A percentile compares a stretch with the other conserved stretches of the same genome.
Conservation (phyloP, 1,140 invertebrate species). For the Hirudo medicinalis region DNA sequence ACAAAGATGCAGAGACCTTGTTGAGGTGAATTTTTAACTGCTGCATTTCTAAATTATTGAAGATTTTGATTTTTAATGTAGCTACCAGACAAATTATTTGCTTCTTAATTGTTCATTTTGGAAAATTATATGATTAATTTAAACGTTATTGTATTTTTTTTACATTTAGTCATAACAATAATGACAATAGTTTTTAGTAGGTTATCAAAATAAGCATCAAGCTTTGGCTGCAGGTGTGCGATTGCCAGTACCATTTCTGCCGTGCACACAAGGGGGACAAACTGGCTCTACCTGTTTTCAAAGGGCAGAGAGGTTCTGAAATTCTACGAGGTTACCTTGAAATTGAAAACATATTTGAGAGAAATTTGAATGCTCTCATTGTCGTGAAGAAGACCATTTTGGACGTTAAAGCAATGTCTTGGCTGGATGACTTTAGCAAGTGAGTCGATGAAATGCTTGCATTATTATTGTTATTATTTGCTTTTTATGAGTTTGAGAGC, state of each 20-base stretch:
- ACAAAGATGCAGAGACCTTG: slow-evolving; percentile 64
- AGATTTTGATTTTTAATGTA: too few relatives aligned
- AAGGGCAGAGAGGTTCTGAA: slow-evolving; percentile 48
- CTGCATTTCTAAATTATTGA: too few relatives aligned
- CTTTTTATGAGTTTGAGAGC: not conserved
- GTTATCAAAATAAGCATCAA: too few relatives aligned
- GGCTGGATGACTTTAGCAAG: slow-evolving; percentile 61
- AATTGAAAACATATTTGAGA: slow-evolving; percentile 59
- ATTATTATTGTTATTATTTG: slow-evolving; percentile 9
- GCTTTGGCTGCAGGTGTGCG: slow-evolving; percentile 45
- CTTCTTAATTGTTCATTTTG: too few relatives aligned
- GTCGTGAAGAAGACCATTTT: slow-evolving; percentile 51
- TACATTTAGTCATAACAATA: too few relatives aligned
- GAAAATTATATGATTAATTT: too few relatives aligned
- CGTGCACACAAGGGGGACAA: slow-evolving; percentile 38
- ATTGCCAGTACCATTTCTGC: slow-evolving; percentile 44
- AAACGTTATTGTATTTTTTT: too few relatives aligned
- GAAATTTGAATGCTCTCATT: slow-evolving; percentile 51
- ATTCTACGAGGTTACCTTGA: slow-evolving; percentile 57
- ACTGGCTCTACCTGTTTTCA: slow-evolving; percentile 40
- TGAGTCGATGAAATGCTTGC: slow-evolving; percentile 22
- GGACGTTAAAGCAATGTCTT: slow-evolving; percentile 54
- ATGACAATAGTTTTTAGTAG: too few relatives aligned
- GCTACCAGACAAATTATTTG: too few relatives aligned
- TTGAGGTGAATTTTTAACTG: slow-evolving; percentile 54